Evolutionary conservation across 2,113 vertebrate species (phyloP), one percentile per base, ranked within the genome.

Genomic region (Heterotis niloticus): DNA sequence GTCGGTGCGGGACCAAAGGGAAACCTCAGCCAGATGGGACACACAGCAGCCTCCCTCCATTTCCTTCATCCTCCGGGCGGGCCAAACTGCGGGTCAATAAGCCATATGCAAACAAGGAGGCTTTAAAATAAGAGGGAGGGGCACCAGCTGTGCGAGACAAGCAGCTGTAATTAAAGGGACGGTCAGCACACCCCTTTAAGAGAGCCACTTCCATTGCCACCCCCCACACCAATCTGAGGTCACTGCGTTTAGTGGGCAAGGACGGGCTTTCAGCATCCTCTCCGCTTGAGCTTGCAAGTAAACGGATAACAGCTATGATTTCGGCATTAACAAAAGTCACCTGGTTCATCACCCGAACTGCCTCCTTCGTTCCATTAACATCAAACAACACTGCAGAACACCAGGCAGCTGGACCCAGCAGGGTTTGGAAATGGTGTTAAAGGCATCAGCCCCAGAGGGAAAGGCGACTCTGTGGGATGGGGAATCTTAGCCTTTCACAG

Each of bases 81-180:
- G 65, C 54, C 82, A 80, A 82, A 81, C 4, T 80, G 34, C 82
- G 86, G 85, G 85, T 86, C 87, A 85, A 79, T 80, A 85, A 87
- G 77, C 81, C 80, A 24, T 62, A 80, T 81, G 84, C 83, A 86
- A 84, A 86, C 78, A 73, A 79, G 75, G 79, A 75, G 28, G 26
- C 75, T 79, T 84, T 83, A 85, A 84, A 82, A 75, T 81, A 81
- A 65, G 80, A 44, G 74, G 79, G 82, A 82, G 82, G 28, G 12
- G 60, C 67, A 83, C 79, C 89, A 91, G 88, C 86, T 89, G 87
- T 80, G 81, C 57, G 29, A 44, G 78, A 67, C 44, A 72, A 81
- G 71, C 69, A 77, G 52, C 76, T 79, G 81, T 79, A 84, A 85
- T 82, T 76, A 81, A 80, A 77, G 76, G 68, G 75, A 57, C 62